Percentiles rank a stretch among this genome's conserved stretches.
These are phyloP conservation scores for Phaonia tiefii DNA, from an alignment of 2,888 invertebrate genomes.

Conservation along the genomic window DNA sequence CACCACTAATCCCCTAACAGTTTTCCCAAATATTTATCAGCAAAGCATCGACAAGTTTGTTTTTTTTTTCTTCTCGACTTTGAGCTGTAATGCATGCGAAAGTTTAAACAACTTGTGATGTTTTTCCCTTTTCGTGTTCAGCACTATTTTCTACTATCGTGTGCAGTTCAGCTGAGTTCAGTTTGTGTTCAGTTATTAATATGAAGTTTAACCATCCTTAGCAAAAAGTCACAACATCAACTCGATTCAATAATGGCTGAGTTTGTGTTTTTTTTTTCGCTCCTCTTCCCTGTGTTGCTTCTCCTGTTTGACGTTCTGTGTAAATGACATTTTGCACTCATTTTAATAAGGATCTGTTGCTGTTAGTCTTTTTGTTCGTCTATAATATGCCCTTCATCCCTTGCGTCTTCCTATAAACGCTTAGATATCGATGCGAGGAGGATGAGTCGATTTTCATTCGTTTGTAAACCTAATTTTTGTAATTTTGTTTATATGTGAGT, in stretches of 20 bases:
- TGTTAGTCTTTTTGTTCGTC: too few relatives aligned
- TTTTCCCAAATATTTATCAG: neutral
- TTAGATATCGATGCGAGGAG: neutral
- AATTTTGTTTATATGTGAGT: slow-evolving; percentile 28
- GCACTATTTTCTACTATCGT: neutral
- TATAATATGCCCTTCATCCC: too few relatives aligned
- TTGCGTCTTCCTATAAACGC: neutral
- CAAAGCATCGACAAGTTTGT: slow-evolving; percentile 1
- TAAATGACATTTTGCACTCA: slow-evolving; percentile 24
- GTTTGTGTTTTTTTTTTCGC: neutral
- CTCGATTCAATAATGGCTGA: neutral
- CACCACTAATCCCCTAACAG: neutral
- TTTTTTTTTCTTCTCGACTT: neutral
- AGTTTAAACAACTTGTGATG: neutral
- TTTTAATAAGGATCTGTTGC: slow-evolving; percentile 34
- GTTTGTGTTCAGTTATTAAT: slow-evolving; percentile 38
- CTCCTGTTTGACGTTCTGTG: neutral
- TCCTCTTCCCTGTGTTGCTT: neutral
- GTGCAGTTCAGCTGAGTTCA: neutral
- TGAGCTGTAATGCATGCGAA: slow-evolving; percentile 10
- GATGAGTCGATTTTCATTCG: slow-evolving; percentile 18
- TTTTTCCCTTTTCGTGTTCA: neutral
- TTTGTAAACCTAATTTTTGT: slow-evolving; percentile 38
- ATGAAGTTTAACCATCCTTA: slow-evolving; percentile 29
- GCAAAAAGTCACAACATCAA: slow-evolving; percentile 29